Evolutionary conservation across 2,113 vertebrate species (phyloP).

Genomic region (Chloropsis cyanopogon): DNA sequence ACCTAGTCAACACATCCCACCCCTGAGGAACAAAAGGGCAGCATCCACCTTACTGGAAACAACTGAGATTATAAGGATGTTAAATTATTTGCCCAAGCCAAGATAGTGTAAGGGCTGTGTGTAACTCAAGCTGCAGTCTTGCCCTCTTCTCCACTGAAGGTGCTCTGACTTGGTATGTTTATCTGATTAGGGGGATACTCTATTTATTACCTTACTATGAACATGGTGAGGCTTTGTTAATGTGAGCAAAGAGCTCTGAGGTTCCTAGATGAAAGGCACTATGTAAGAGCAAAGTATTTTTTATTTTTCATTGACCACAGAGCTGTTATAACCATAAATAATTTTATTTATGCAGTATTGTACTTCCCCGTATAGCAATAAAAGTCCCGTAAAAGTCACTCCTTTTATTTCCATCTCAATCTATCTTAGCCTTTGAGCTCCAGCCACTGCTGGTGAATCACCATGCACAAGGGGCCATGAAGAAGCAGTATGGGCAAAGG

Average conservation of each 20-base stretch:
- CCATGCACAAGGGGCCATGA: neutral
- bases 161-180: neutral
- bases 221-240: neutral
- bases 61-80: neutral
- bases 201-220: neutral
- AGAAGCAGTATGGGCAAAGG: no score
- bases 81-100: neutral
- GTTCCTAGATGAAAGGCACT: neutral
- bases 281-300: neutral
- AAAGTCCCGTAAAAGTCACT: conserved; percentile 31
- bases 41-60: neutral
- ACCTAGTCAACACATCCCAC: neutral
- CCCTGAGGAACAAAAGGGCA: neutral
- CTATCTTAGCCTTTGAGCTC: neutral
- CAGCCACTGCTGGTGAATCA: neutral
- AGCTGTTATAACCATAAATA: neutral
- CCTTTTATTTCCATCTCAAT: neutral
- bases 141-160: neutral
- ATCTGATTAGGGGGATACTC: neutral
- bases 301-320: neutral
- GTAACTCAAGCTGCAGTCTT: neutral
- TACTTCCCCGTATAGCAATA: neutral
- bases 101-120: neutral
- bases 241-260: neutral
- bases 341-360: conserved; percentile 17